Evolutionary conservation across 2,113 vertebrate genomes (phyloP).

Genomic region (Picathartes gymnocephalus): DNA sequence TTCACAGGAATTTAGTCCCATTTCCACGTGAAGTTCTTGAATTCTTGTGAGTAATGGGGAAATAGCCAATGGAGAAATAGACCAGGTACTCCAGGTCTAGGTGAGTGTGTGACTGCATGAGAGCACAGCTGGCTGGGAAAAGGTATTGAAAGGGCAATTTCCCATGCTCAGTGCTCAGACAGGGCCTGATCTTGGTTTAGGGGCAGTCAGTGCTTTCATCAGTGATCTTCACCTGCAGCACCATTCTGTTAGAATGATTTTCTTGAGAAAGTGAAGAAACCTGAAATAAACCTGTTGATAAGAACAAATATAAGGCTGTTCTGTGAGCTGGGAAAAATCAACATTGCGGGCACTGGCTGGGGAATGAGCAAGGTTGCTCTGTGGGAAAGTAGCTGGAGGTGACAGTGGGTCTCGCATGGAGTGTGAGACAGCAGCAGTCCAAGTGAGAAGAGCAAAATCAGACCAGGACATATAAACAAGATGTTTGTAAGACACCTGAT

Average conservation of each 20-base stretch:
- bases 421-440: neutral
- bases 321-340: neutral
- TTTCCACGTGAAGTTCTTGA: neutral
- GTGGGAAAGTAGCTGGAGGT: conserved; percentile 17
- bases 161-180: neutral
- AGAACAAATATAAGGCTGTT: neutral
- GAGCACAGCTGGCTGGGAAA: neutral
- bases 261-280: neutral
- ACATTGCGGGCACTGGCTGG: neutral
- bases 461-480: neutral
- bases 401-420: neutral
- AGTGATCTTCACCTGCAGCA: neutral
- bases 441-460: neutral
- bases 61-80: neutral
- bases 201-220: neutral
- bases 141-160: neutral
- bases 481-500: conserved; percentile 28
- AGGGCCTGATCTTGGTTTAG: neutral
- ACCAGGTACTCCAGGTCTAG: neutral
- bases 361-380: neutral
- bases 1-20: neutral
- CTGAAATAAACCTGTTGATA: neutral
- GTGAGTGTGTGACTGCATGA: neutral
- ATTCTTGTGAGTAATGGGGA: neutral
- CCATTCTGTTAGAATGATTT: neutral